Evolutionary conservation across 1,140 invertebrate species (phyloP), one percentile per base, ranked within the genome.

Genomic region (Mamestra configurata): DNA sequence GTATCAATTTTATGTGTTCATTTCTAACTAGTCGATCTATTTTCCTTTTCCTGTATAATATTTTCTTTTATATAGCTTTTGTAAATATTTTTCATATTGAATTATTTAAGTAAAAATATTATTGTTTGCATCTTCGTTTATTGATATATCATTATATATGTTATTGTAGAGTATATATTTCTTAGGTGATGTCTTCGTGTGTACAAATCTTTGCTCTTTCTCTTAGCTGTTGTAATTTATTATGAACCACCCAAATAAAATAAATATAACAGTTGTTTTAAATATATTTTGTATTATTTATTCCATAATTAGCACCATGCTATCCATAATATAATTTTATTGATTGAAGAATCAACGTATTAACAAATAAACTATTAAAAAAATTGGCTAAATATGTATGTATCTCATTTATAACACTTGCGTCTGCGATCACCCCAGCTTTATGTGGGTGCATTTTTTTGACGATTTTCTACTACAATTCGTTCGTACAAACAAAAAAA

Each of bases 31-130:
- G 79, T 87, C 81, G 72, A 76, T 85, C 81, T 61, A 55, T 82
- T 59, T 73, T 72, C 83, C 40, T 71, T 84, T 77, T 75, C 72
- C 70, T 27, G 72, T 18, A 79, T 79, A 61, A n/a, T 81, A 82
- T 77, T 80, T 79, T 84, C 20, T 75, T 49, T 79, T 80, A 79
- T 86, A 83, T 85, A 64, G 73, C 90, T 93, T 93, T 90, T 94
- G 93, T 93, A 94, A 91, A 94, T 93, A 94, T 87, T 81, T 84
- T 91, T 93, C 87, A 68, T 92, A 90, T 91, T 37, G 78, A 84
- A 84, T 27, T 93, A 91, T 90, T 82, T 93, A 88, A 66, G 88
- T 92, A 89, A 86, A n/a, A 85, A 87, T 84, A 86, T 89, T 93
- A 72, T 92, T 92, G 83, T 87, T 92, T 87, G 82, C 86, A 87